These are phyloP conservation scores for Lethenteron camtschaticum DNA, from an alignment of 2,113 vertebrate species.

Conservation along the genomic window DNA sequence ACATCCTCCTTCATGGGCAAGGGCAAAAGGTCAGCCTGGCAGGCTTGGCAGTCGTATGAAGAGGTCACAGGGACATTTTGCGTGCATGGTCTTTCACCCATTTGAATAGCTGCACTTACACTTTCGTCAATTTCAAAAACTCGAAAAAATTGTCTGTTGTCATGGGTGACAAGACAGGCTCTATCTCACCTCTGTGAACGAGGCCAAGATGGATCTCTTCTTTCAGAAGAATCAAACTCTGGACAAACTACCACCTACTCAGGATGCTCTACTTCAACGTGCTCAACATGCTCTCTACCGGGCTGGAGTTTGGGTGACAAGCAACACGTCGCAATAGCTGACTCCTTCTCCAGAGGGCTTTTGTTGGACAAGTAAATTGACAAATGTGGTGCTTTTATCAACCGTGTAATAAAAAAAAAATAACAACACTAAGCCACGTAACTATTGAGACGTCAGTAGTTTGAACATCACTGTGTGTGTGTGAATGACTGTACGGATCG, in stretches of 20 bases:
- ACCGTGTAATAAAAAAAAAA: too few relatives aligned
- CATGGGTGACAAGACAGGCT: neutral
- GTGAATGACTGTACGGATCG: too few relatives aligned
- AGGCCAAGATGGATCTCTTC: neutral
- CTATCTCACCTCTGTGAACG: neutral
- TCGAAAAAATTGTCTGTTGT: neutral
- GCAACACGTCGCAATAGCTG: neutral
- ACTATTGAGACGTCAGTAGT: too few relatives aligned
- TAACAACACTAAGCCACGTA: too few relatives aligned
- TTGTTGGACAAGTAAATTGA: neutral
- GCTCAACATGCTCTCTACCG: neutral
- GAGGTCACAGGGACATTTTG: conserved; percentile 1
- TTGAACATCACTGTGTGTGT: too few relatives aligned
- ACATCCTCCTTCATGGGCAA: conserved; percentile 1
- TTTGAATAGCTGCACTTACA: neutral
- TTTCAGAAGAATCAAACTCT: neutral
- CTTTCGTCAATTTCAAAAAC: neutral
- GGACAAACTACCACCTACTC: neutral
- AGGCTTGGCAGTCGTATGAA: conserved; percentile 1
- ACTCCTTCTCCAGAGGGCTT: neutral
- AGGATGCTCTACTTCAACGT: conserved; percentile 1
- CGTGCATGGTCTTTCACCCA: neutral
- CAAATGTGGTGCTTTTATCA: too few relatives aligned
- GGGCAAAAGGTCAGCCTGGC: neutral
- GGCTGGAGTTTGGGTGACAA: neutral